Conservation (phyloP, 2,888 invertebrate genomes). For the Polyommatus iphigenia region DNA sequence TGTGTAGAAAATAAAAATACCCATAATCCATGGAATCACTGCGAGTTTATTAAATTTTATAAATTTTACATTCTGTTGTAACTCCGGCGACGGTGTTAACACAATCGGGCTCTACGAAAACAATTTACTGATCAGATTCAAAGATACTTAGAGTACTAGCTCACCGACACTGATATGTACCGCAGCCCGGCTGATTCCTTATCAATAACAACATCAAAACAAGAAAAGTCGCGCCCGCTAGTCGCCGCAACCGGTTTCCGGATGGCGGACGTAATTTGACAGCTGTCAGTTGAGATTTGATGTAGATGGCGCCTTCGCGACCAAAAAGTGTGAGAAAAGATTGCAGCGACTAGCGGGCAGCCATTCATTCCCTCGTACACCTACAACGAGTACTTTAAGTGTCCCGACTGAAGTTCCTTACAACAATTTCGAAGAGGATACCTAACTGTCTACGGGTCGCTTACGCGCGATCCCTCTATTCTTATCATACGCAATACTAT, state of each 20-base stretch:
- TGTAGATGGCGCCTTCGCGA: background rate
- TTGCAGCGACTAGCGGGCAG: slow-evolving; percentile 51
- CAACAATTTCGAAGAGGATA: slow-evolving; percentile 72
- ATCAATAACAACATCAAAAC: slow-evolving; percentile 79
- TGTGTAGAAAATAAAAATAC: slow-evolving; percentile 56
- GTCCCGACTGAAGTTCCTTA: slow-evolving; percentile 70
- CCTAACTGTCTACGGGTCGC: slow-evolving; percentile 53
- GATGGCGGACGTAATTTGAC: slow-evolving; percentile 34
- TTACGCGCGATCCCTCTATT: slow-evolving; percentile 59
- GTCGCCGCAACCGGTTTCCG: slow-evolving; percentile 49
- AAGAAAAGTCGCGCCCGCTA: slow-evolving; percentile 64
- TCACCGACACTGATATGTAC: slow-evolving; percentile 74
- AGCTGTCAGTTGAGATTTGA: background rate
- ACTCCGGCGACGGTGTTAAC: slow-evolving; percentile 63
- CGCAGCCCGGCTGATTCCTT: slow-evolving; percentile 73
- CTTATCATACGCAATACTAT: slow-evolving; percentile 76
- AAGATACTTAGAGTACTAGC: slow-evolving; percentile 80
- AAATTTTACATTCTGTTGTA: slow-evolving; percentile 76
- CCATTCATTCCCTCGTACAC: slow-evolving; percentile 50
- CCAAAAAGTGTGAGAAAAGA: slow-evolving; percentile 35
- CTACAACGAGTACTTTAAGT: slow-evolving; percentile 79
- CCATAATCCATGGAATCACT: slow-evolving; percentile 75
- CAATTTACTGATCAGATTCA: slow-evolving; percentile 61
- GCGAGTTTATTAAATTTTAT: slow-evolving; percentile 76
- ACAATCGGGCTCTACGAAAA: slow-evolving; percentile 55